Conservation (phyloP, 2,113 vertebrate genomes). For the Aramus guarauna region DNA sequence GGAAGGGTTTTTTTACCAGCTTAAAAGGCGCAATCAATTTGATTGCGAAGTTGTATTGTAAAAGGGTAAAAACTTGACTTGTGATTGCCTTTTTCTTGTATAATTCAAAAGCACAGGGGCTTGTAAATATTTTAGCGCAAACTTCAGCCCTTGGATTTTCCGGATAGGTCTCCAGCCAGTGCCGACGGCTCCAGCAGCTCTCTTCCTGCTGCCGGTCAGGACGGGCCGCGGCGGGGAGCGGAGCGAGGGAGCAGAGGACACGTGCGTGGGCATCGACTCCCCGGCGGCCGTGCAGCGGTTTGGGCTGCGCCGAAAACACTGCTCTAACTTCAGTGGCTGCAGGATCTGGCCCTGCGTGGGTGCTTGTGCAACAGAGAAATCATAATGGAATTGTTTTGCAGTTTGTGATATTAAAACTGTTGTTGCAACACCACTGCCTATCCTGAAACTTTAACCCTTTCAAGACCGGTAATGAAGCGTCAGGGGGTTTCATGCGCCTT, state of each 20-base stretch:
- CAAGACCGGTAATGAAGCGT: neutral
- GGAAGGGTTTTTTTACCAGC: neutral
- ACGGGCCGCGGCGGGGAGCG: accelerated
- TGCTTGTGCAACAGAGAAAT: neutral
- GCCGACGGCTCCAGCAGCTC: neutral
- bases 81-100: neutral
- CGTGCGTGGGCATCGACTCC: accelerated
- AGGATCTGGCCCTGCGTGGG: neutral
- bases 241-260: neutral
- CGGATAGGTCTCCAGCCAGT: neutral
- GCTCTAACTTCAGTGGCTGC: neutral
- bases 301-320: neutral
- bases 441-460: neutral
- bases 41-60: neutral
- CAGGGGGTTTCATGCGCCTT: neutral
- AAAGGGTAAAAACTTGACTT: neutral
- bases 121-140: neutral
- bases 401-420: neutral
- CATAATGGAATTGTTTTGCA: neutral
- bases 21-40: slow-evolving; percentile 24
- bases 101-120: neutral
- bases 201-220: neutral
- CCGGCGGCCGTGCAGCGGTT: accelerated
- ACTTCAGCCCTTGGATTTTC: neutral
- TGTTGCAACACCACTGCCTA: neutral